phyloP scores from a whole-genome alignment of 2,888 invertebrate genomes.

The Polydrusus tereticollis region DNA sequence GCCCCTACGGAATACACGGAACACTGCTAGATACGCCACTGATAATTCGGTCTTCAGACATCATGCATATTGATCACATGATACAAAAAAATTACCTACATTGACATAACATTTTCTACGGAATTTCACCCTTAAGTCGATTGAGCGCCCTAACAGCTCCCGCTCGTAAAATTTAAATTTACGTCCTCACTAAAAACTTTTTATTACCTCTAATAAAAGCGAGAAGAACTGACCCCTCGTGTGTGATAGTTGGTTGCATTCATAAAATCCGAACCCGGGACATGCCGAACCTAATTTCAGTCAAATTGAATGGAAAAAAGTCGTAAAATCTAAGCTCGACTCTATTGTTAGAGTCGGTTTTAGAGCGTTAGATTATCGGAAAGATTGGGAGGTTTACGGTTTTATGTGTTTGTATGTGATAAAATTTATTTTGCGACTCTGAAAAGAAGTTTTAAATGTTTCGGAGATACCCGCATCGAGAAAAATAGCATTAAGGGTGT shows the following conservation, averaged over 20 bases:
- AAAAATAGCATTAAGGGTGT: not conserved
- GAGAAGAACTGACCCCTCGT: slow-evolving; percentile 31
- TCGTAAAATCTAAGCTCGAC: slow-evolving; percentile 41
- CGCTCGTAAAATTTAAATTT: slow-evolving; percentile 35
- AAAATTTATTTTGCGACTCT: slow-evolving; percentile 25
- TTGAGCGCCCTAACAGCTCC: not conserved
- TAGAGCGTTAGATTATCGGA: slow-evolving; percentile 35
- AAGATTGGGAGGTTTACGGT: slow-evolving; percentile 39
- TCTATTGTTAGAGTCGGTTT: slow-evolving; percentile 43
- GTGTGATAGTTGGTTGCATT: slow-evolving; percentile 23
- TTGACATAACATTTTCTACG: too few species aligned
- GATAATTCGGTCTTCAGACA: too few species aligned
- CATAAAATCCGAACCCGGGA: slow-evolving; percentile 24
- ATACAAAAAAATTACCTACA: too few species aligned
- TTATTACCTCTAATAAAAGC: slow-evolving; percentile 36
- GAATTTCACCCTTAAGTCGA: not conserved
- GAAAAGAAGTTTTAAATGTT: not conserved
- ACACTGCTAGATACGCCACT: too few species aligned
- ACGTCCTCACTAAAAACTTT: slow-evolving; percentile 34
- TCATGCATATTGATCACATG: too few species aligned
- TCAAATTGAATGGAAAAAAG: slow-evolving; percentile 46
- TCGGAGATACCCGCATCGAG: not conserved
- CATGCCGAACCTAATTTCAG: slow-evolving; percentile 34
- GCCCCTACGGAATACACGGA: too few species aligned
- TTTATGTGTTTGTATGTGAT: slow-evolving; percentile 37